phyloP scores from a whole-genome alignment of 35 echinoderm and acorn worm genomes.

The Eucidaris tribuloides region DNA sequence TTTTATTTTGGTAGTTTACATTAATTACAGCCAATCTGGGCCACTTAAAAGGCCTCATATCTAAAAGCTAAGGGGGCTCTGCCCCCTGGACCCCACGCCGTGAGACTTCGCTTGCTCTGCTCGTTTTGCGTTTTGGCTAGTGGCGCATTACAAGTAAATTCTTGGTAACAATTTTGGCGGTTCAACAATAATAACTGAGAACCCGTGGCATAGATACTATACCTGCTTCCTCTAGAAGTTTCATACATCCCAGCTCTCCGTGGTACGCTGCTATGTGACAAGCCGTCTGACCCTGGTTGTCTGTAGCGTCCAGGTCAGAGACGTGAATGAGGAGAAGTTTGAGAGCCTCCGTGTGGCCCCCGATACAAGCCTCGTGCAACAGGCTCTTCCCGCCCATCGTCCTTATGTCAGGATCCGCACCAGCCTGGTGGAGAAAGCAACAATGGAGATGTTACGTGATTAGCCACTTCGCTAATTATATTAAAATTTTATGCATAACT shows the following conservation, averaged over 20 bases:
- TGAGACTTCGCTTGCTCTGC: too few species aligned
- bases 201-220: too few species aligned
- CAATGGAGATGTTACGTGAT: not conserved
- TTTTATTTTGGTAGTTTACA: too few species aligned
- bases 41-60: too few species aligned
- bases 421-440: slow-evolving; percentile 34
- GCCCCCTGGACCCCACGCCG: too few species aligned
- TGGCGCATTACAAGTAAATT: too few species aligned
- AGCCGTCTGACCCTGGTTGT: slow-evolving; percentile 65
- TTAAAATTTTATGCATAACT: not conserved
- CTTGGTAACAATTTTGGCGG: too few species aligned
- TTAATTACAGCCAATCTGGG: too few species aligned
- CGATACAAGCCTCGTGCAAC: slow-evolving; percentile 89
- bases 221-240: slow-evolving; percentile 77
- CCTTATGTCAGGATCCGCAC: slow-evolving; percentile 37
- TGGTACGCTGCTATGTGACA: slow-evolving; percentile 86
- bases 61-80: too few species aligned
- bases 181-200: too few species aligned
- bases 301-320: slow-evolving; percentile 63
- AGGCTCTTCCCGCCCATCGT: slow-evolving; percentile 44
- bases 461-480: not conserved
- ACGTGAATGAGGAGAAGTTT: slow-evolving; percentile 61
- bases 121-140: too few species aligned
- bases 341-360: slow-evolving; percentile 65
- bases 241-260: slow-evolving; percentile 73